Conservation (phyloP, 2,888 invertebrate genomes). For the Digitonthophagus gazella region DNA sequence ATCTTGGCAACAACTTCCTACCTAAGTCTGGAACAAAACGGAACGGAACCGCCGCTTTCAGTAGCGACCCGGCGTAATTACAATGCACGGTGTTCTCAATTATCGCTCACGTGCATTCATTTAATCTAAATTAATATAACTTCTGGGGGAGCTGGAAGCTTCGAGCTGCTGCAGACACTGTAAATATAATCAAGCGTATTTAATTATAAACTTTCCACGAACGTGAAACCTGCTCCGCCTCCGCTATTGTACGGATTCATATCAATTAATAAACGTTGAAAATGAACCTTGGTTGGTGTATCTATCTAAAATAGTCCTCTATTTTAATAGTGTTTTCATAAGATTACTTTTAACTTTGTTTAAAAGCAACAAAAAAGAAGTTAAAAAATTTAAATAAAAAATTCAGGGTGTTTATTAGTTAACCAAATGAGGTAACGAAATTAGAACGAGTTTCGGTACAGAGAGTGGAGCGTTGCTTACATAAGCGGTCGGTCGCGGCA, state of each 20-base stretch:
- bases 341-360: background rate
- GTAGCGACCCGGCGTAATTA: conserved; percentile 9
- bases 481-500: background rate
- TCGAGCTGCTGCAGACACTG: conserved; percentile 4
- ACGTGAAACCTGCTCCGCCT: background rate
- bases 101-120: conserved; percentile 11
- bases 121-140: conserved; percentile 17
- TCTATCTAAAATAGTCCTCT: background rate
- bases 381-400: background rate
- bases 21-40: background rate
- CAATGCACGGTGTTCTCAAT: conserved; percentile 10
- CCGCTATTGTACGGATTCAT: conserved; percentile 7
- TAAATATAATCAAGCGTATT: conserved; percentile 17
- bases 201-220: conserved; percentile 13
- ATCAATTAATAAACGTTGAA: conserved; percentile 8
- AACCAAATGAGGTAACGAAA: background rate
- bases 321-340: background rate
- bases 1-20: background rate
- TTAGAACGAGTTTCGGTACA: background rate
- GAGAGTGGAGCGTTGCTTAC: background rate
- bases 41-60: background rate
- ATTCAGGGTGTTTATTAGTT: background rate
- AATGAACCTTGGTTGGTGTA: background rate
- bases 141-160: background rate
- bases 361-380: background rate